phyloP scores from a whole-genome alignment of 92 coral and sea anemone species.

The Epizoanthus stellaris region DNA sequence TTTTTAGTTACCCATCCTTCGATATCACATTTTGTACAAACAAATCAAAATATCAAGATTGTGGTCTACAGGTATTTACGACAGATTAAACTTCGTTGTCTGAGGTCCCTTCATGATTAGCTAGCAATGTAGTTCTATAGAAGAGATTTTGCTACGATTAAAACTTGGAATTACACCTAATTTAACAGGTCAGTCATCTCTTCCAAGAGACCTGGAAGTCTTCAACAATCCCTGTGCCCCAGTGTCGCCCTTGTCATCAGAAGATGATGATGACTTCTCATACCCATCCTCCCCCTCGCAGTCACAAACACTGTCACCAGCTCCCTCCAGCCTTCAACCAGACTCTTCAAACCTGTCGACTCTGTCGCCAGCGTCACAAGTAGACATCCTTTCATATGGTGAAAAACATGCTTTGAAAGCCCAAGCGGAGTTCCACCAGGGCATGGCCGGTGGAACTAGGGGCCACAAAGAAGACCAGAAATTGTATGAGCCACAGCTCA shows the following conservation, averaged over 20 bases:
- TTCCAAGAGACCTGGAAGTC: constrained; percentile 86
- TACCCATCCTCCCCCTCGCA: constrained; percentile 73
- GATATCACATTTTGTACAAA: too few species aligned
- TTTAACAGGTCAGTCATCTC: constrained; percentile 71
- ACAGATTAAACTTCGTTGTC: too few species aligned
- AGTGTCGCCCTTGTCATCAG: constrained; percentile 77
- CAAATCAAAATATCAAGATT: too few species aligned
- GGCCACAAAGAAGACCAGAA: constrained; percentile 7
- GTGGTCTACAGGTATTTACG: too few species aligned
- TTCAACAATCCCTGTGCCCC: constrained; percentile 83
- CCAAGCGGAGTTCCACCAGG: constrained; percentile 30
- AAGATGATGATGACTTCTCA: constrained; percentile 72
- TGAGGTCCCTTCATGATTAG: background rate
- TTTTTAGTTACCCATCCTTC: too few species aligned
- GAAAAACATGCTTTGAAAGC: constrained; percentile 63
- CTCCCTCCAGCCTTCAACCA: constrained; percentile 57
- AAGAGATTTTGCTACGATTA: background rate
- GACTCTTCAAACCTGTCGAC: constrained; percentile 61
- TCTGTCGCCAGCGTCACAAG: constrained; percentile 67
- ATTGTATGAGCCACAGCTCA: constrained; percentile 47
- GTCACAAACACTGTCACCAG: constrained; percentile 77
- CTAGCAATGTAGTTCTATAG: background rate
- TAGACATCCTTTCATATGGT: constrained; percentile 50
- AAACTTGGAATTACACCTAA: background rate
- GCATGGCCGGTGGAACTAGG: constrained; percentile 18